Base-by-base conservation (phyloP, 2,888 invertebrate species). In the Litoditis marina region DNA sequence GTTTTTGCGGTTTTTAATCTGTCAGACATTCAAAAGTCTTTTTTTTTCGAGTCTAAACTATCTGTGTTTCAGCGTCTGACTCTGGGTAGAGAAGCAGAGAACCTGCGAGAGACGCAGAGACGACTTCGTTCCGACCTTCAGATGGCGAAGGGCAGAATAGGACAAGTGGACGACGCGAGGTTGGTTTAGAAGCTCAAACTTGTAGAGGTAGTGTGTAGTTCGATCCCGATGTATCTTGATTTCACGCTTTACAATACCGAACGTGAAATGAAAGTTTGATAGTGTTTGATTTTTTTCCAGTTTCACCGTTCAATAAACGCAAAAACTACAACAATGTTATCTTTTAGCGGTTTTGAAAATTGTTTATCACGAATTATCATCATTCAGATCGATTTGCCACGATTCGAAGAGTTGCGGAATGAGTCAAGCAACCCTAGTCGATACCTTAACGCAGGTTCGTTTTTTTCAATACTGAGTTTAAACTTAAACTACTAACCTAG, bases 91-190 rank as follows among this genome's bases (percentile, higher is more conserved):
- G 70, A 74, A 32, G 65, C 65, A 0, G 74, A 74, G 22, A 53
- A 60, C 47, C 65, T 74, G 42, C 56, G 70, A 13, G 70, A 70
- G 34, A 59, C 70, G 22, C 74, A 74, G 42, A 49, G 63, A 42
- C 63, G 62, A 42, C 84, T 87, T 79, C 87, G 85, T 72, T 83
- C 83, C 66, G 87, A 87, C 70, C 79, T 87, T 32, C 83, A 84
- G 34, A 83, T 85, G 32, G 86, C 87, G 61, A 88, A 88, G 74
- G 83, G 83, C 61, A 84, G 86, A 55, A 85, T 88, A 44, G 76
- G 73, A 39, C 71, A 73, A 56, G 63, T 64, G 34, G 72, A 72
- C 2, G 72, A 72, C 53, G 72, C 54, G 19, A 54, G 64, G 71
- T 71, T 52, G 56, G 56, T 65, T 28, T 5, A 25, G 55, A 52